phyloP scores from a whole-genome alignment of 1,140 invertebrate species.

The Drosophila truncata region DNA sequence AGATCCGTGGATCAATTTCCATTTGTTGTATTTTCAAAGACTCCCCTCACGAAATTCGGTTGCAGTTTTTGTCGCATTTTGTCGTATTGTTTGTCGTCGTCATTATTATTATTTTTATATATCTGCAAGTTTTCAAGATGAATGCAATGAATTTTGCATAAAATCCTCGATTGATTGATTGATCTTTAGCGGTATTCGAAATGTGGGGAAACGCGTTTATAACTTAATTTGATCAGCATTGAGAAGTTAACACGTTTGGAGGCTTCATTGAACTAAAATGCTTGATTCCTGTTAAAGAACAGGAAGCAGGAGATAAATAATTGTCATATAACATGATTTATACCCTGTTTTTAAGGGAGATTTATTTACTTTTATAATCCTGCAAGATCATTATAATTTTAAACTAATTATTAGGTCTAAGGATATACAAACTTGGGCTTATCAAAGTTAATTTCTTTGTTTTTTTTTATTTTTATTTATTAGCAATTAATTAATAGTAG shows the following conservation, averaged over 20 bases:
- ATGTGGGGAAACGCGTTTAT: constrained; percentile 16
- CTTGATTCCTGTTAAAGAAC: background rate
- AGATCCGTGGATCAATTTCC: constrained; percentile 17
- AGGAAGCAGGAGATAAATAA: background rate
- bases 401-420: no score
- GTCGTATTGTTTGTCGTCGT: background rate
- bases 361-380: background rate
- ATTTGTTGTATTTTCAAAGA: constrained; percentile 9
- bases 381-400: no score
- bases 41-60: constrained; percentile 39
- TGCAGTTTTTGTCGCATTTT: constrained; percentile 53
- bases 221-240: constrained; percentile 38
- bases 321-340: background rate
- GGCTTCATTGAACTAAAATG: background rate
- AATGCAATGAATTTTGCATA: constrained; percentile 48
- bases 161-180: constrained; percentile 50
- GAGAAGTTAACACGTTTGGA: background rate
- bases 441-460: background rate
- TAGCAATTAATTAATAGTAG: background rate
- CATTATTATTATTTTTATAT: constrained; percentile 9
- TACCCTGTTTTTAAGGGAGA: background rate
- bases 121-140: constrained; percentile 24
- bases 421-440: no score
- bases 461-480: background rate
- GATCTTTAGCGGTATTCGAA: constrained; percentile 6